Percentiles rank a stretch among this genome's conserved stretches.
These are phyloP conservation scores for Osedax frankpressi DNA, from an alignment of 2,888 invertebrate species.

Conservation along the genomic window DNA sequence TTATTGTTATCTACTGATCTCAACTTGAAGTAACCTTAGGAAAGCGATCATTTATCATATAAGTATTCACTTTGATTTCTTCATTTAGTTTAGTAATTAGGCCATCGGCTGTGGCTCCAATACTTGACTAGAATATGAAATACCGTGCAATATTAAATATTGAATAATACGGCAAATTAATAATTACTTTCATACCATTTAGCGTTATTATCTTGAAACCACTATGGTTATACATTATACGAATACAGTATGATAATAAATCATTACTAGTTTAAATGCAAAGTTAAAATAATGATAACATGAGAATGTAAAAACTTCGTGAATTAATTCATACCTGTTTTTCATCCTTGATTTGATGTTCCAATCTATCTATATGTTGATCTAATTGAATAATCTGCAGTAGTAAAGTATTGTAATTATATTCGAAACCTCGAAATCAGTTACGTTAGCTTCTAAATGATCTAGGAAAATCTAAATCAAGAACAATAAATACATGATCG, in stretches of 20 bases:
- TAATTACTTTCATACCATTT: too few relatives aligned
- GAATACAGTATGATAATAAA: too few relatives aligned
- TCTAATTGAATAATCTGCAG: conserved; percentile 49
- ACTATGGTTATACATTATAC: too few relatives aligned
- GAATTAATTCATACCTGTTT: conserved; percentile 44
- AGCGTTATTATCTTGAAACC: too few relatives aligned
- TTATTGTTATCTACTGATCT: background rate
- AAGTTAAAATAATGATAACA: background rate
- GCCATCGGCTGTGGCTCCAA: conserved; percentile 38
- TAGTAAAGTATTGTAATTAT: background rate
- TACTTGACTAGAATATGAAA: background rate
- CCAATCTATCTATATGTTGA: conserved; percentile 54
- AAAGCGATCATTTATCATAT: conserved; percentile 65
- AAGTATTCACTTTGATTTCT: conserved; percentile 62
- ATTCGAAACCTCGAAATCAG: too few relatives aligned
- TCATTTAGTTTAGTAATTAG: conserved; percentile 62
- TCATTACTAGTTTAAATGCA: too few relatives aligned
- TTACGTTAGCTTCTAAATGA: too few relatives aligned
- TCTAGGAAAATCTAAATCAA: too few relatives aligned
- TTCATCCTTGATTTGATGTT: conserved; percentile 57
- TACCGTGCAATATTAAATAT: too few relatives aligned
- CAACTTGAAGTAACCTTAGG: conserved; percentile 49
- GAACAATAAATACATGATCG: too few relatives aligned
- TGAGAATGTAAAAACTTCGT: too few relatives aligned
- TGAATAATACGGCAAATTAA: too few relatives aligned